Conservation (phyloP, 2,888 invertebrate species). For the Tinea pellionella region DNA sequence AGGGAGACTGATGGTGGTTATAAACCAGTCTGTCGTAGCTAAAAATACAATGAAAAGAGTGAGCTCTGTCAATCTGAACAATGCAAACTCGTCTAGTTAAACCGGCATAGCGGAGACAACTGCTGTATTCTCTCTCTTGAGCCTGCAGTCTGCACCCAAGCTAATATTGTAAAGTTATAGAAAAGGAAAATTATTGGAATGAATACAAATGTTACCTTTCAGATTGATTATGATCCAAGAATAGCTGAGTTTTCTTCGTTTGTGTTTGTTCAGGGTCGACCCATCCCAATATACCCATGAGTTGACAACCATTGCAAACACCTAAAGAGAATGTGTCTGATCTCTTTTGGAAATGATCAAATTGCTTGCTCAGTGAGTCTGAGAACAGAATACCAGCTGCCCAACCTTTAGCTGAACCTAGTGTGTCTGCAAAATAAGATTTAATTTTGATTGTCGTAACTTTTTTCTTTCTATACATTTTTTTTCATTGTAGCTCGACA, state of each 20-base stretch:
- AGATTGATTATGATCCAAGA: constrained; percentile 87
- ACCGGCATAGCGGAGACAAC: no score
- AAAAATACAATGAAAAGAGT: no score
- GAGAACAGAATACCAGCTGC: constrained; percentile 91
- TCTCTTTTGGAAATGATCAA: constrained; percentile 79
- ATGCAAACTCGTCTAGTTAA: no score
- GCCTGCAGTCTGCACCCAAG: no score
- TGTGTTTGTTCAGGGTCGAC: constrained; percentile 67
- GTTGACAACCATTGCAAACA: constrained; percentile 98
- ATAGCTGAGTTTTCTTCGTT: constrained; percentile 62
- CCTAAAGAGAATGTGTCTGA: constrained; percentile 94
- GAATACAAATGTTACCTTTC: constrained; percentile 83
- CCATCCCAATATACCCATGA: constrained; percentile 95
- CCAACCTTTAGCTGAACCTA: constrained; percentile 99
- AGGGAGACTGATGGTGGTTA: no score
- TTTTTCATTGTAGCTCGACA: no score
- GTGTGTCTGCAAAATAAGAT: constrained; percentile 74
- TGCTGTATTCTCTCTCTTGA: no score
- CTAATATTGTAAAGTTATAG: no score
- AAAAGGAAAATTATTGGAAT: no score
- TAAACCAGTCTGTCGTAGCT: no score
- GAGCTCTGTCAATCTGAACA: no score
- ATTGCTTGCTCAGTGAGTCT: constrained; percentile 77
- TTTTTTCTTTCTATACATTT: constrained; percentile 2
- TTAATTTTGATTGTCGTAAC: constrained; percentile 4